Conservation (phyloP, 2,113 vertebrate genomes). For the Ondatra zibethicus region DNA sequence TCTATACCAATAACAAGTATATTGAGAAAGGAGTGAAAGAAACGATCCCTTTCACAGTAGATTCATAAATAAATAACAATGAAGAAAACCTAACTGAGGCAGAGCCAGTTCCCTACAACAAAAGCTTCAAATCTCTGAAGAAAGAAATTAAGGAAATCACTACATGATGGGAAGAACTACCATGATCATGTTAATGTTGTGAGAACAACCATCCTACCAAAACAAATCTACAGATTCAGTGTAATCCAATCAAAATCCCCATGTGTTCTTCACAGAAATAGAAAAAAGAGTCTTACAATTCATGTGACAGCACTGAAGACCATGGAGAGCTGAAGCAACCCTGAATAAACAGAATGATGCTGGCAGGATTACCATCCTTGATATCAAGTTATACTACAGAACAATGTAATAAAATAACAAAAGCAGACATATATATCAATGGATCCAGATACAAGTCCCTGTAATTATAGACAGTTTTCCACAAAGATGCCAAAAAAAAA, state of each 20-base stretch:
- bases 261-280: background rate
- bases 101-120: background rate
- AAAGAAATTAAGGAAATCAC: background rate
- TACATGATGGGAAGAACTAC: background rate
- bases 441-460: background rate
- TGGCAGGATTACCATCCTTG: background rate
- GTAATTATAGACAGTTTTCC: background rate
- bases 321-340: no score
- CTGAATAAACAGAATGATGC: background rate
- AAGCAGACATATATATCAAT: background rate
- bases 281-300: background rate
- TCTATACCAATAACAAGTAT: background rate
- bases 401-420: background rate
- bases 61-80: background rate
- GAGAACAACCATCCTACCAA: background rate
- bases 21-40: background rate
- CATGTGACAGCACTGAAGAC: background rate
- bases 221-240: background rate
- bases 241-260: background rate
- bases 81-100: background rate
- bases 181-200: background rate
- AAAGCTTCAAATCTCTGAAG: background rate
- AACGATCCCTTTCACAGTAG: background rate
- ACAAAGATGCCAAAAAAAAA: background rate
- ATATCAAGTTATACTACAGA: background rate